These are phyloP conservation scores for Andricus curvator DNA, from an alignment of 2,888 invertebrate species.

Conservation along the genomic window DNA sequence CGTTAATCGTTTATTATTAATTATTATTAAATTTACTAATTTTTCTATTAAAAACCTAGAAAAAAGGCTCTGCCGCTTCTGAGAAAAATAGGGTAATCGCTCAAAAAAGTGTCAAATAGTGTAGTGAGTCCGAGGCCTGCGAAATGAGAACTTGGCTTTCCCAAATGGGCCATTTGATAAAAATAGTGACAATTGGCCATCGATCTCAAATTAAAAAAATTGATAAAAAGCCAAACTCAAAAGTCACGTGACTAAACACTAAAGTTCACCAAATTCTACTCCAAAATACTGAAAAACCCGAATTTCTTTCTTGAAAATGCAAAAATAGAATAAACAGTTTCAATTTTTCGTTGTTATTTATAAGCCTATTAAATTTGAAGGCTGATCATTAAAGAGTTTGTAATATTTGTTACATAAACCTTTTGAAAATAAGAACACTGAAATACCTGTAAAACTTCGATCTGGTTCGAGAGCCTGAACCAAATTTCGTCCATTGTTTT, in stretches of 20 bases:
- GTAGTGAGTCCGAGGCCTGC: too few species aligned
- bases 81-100: too few species aligned
- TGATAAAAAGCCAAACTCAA: slow-evolving; percentile 40
- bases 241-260: slow-evolving; percentile 7
- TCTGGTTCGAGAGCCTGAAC: slow-evolving; percentile 71
- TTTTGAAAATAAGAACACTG: background rate
- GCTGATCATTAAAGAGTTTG: background rate
- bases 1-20: too few species aligned
- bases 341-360: background rate
- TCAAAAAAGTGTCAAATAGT: too few species aligned
- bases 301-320: background rate
- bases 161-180: slow-evolving; percentile 18
- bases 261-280: background rate
- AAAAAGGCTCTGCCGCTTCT: too few species aligned
- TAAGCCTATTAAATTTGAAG: background rate
- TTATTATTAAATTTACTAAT: too few species aligned
- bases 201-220: slow-evolving; percentile 41
- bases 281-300: too few species aligned
- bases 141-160: slow-evolving; percentile 5
- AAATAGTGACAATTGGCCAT: slow-evolving; percentile 13
- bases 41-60: too few species aligned
- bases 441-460: slow-evolving; percentile 74
- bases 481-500: slow-evolving; percentile 74
- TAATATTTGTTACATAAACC: background rate
- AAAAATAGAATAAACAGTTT: background rate